Evolutionary conservation across 2,888 invertebrate species (phyloP).

Genomic region (Drosophila mercatorum): DNA sequence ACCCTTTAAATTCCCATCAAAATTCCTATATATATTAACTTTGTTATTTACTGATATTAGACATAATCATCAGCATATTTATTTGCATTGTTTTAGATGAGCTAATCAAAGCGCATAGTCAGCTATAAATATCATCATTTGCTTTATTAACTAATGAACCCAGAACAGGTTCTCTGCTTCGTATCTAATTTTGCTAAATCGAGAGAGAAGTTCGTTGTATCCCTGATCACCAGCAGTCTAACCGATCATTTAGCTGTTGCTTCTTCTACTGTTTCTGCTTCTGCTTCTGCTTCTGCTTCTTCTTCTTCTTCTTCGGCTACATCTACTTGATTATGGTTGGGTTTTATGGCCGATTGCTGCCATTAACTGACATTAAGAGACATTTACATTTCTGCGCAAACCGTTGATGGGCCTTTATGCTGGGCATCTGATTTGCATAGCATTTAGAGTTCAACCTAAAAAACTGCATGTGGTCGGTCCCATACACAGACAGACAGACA

Average conservation of each 20-base stretch:
- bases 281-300: background rate
- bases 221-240: background rate
- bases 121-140: slow-evolving; percentile 20
- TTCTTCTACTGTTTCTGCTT: background rate
- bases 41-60: background rate
- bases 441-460: background rate
- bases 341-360: slow-evolving; percentile 24
- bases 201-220: slow-evolving; percentile 18
- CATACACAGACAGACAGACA: background rate
- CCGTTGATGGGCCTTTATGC: slow-evolving; percentile 33
- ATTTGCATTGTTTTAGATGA: slow-evolving; percentile 26
- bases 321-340: slow-evolving; percentile 15
- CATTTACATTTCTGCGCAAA: slow-evolving; percentile 24
- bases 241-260: background rate
- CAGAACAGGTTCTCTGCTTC: slow-evolving; percentile 44
- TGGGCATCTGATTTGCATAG: slow-evolving; percentile 38
- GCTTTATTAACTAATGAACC: slow-evolving; percentile 42
- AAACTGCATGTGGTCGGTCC: slow-evolving; percentile 23
- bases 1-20: background rate
- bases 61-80: slow-evolving; percentile 1
- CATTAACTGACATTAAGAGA: slow-evolving; percentile 43
- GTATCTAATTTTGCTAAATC: slow-evolving; percentile 26
- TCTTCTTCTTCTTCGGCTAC: background rate
- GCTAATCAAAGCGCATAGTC: slow-evolving; percentile 34
- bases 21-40: background rate